Evolutionary conservation across 2,888 invertebrate genomes (phyloP).

Genomic region (Rugalucina vietnamica): DNA sequence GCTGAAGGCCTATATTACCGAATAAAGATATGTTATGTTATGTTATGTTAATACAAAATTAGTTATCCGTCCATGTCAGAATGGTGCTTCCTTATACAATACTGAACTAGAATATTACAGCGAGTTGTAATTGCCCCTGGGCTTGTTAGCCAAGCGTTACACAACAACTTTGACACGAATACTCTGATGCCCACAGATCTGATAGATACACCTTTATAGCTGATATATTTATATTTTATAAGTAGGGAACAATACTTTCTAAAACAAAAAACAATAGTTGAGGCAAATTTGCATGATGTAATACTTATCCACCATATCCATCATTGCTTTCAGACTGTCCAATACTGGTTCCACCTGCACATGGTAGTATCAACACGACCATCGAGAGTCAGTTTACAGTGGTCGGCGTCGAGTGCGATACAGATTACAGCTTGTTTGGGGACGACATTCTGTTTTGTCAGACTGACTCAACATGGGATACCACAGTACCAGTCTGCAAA

Average conservation of each 20-base stretch:
- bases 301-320: not conserved
- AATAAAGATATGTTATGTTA: too few species aligned
- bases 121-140: too few species aligned
- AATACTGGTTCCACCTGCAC: not conserved
- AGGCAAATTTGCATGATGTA: not conserved
- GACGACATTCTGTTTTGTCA: not conserved
- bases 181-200: too few species aligned
- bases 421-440: not conserved
- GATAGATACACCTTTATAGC: too few species aligned
- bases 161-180: too few species aligned
- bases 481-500: not conserved
- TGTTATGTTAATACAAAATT: too few species aligned
- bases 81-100: too few species aligned
- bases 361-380: not conserved
- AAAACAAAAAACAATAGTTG: not conserved
- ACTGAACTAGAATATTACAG: too few species aligned
- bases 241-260: not conserved
- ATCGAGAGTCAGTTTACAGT: not conserved
- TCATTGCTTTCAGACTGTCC: not conserved
- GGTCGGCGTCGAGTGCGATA: not conserved
- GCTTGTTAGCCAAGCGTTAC: too few species aligned
- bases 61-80: too few species aligned
- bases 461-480: not conserved
- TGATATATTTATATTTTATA: not conserved
- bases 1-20: too few species aligned